These are phyloP conservation scores for Pharmacophagus antenor DNA, from an alignment of 2,888 invertebrate species.

Conservation along the genomic window DNA sequence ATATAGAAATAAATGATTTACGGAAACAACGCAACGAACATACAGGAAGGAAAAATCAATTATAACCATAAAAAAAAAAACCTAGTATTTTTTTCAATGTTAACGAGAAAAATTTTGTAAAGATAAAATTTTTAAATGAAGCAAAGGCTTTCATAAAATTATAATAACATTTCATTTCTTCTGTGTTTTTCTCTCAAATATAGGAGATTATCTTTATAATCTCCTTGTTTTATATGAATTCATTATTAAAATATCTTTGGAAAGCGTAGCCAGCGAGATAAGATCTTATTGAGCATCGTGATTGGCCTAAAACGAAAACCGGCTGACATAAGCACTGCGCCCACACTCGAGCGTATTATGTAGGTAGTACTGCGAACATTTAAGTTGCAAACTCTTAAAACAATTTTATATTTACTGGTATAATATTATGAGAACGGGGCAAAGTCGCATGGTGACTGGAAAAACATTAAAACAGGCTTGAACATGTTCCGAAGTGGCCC, in stretches of 20 bases:
- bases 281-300: constrained; percentile 15
- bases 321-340: constrained; percentile 9
- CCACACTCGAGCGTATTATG: constrained; percentile 12
- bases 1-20: background rate
- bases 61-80: no score
- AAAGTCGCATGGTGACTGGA: constrained; percentile 14
- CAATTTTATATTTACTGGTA: constrained; percentile 7
- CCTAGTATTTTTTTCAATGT: no score
- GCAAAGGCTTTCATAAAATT: no score
- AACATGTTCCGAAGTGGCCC: constrained; percentile 20
- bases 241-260: background rate
- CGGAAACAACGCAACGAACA: background rate
- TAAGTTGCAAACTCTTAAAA: constrained; percentile 22
- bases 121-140: no score
- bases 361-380: constrained; percentile 14
- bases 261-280: constrained; percentile 1
- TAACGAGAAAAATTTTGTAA: no score
- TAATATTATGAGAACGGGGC: constrained; percentile 10
- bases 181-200: background rate
- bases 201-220: background rate
- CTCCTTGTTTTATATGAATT: background rate
- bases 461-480: constrained; percentile 25
- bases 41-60: background rate
- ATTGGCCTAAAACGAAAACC: constrained; percentile 16
- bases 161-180: background rate